phyloP scores from a whole-genome alignment of 2,797 vertebrate species.

The Sibirionetta formosa region DNA sequence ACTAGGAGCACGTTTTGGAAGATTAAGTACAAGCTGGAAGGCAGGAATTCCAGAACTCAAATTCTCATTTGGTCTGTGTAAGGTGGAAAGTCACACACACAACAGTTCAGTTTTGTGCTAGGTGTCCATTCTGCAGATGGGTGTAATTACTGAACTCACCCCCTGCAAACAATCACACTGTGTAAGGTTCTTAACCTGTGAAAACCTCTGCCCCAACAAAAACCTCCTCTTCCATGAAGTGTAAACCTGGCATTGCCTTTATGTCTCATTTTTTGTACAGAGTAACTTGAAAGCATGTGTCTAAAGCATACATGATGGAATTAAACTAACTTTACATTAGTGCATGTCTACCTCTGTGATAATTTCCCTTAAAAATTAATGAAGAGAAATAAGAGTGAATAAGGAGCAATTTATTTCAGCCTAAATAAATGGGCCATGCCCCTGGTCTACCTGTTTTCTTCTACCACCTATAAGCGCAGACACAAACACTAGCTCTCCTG shows the following conservation, averaged over 20 bases:
- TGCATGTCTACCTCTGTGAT: rapidly evolving
- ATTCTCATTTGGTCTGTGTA: not conserved
- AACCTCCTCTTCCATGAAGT: not conserved
- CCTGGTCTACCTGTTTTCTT: not conserved
- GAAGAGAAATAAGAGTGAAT: not conserved
- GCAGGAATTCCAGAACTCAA: not conserved
- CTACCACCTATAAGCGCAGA: not conserved
- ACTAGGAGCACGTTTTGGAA: not conserved
- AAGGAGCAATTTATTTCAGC: not conserved
- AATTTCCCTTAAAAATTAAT: not conserved
- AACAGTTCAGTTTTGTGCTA: not conserved
- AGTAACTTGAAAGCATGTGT: not conserved
- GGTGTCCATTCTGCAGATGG: not conserved
- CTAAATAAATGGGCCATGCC: rapidly evolving
- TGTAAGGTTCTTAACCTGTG: not conserved
- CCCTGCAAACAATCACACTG: not conserved
- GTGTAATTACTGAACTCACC: not conserved
- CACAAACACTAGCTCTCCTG: too few relatives aligned
- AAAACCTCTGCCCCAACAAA: not conserved
- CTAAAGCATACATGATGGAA: not conserved
- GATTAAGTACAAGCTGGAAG: not conserved
- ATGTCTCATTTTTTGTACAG: not conserved
- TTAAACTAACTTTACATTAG: not conserved
- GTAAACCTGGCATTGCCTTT: not conserved
- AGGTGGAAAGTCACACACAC: not conserved